Evolutionary conservation across 2,797 vertebrate genomes (phyloP).

Genomic region (Synaphobranchus kaupii): DNA sequence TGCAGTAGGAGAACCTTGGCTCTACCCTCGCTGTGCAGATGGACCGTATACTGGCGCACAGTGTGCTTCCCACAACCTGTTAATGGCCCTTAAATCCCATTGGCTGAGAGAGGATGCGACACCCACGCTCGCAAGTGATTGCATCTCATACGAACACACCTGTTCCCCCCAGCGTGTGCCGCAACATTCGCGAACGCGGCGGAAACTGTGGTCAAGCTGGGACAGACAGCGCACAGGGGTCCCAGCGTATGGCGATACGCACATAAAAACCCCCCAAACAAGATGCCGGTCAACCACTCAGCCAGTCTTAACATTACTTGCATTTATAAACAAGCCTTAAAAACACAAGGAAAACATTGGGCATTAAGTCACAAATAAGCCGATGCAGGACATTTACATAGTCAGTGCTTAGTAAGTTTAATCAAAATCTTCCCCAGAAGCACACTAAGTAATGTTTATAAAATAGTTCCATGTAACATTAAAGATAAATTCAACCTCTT

Average conservation of each 20-base stretch:
- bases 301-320: background rate
- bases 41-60: background rate
- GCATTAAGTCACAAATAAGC: background rate
- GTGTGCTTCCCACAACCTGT: background rate
- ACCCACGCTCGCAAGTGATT: background rate
- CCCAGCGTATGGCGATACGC: background rate
- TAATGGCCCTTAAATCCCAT: conserved; percentile 2
- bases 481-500: background rate
- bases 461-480: background rate
- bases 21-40: background rate
- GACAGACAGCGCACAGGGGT: background rate
- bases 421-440: background rate
- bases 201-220: background rate
- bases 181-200: background rate
- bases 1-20: background rate
- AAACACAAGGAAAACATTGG: no score
- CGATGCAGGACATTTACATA: background rate
- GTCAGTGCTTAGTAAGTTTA: background rate
- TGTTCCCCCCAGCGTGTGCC: conserved; percentile 37
- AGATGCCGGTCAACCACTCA: background rate
- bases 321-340: background rate
- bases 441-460: background rate
- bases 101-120: background rate
- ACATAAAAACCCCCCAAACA: background rate
- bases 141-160: conserved; percentile 36